Base-by-base conservation (phyloP, 2,113 vertebrate species). In the Oxygymnocypris stewartii region DNA sequence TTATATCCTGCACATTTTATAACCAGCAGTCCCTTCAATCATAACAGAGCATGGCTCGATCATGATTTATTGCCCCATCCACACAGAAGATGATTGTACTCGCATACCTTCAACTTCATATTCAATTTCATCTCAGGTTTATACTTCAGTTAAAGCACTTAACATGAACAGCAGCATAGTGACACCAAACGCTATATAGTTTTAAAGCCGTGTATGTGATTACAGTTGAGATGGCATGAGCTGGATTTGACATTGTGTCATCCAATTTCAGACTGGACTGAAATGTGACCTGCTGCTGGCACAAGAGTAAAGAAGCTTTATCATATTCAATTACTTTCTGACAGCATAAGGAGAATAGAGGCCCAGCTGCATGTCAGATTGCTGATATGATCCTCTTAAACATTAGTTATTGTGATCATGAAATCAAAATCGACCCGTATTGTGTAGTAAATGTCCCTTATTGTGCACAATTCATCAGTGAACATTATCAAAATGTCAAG, bases 251-350 rank as follows among this genome's bases (percentile, higher is more conserved):
- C 78, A 80, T 63, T 63, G 78, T 63, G 28, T 79, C 10, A 37
- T 57, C 77, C 3, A n/a, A 79, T 79, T 79, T 57, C 77, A 79
- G 51, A 57, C 51, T 59, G 51, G 54, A 8, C 11, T 61, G 78
- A 80, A 80, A 80, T 42, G 35, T 40, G 57, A 80, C 54, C 57
- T 61, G 7, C 57, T 63, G 78, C n/a, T 80, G 78, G 78, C 78
- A 25, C 57, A 80, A 25, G 57, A 80, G 57, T 80, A 42, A 79
- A 61, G 54, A 13, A 42, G 20, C 23, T 80, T 63, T 12, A 80
- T 37, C 23, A 61, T 80, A 80, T 44, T 80, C 35, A 25, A 25
- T 80, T 63, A 80, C 57, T 80, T 40, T 42, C 5, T 80, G 35
- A 61, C 78, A 61, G 77, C 11, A n/a, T 40, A 6, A 40, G 20